These are phyloP conservation scores for Magallana gigas DNA, from an alignment of 1,140 invertebrate genomes.

Conservation along the genomic window DNA sequence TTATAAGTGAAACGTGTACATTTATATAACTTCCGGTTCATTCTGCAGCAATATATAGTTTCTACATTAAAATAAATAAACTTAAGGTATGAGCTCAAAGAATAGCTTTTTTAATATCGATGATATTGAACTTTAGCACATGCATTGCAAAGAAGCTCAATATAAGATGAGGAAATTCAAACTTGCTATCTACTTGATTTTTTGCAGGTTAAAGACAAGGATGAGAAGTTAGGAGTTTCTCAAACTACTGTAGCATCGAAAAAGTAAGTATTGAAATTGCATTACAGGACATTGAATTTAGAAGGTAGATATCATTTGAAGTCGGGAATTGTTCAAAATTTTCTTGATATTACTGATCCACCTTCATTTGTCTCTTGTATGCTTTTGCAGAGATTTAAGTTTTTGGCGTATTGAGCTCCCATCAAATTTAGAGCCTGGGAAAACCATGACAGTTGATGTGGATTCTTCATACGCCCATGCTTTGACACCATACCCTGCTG, in stretches of 20 bases:
- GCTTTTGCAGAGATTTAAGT: slow-evolving; percentile 66
- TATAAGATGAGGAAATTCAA: background rate
- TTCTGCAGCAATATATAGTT: background rate
- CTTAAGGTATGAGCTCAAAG: no score
- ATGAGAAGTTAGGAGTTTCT: slow-evolving; percentile 81
- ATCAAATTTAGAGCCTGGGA: slow-evolving; percentile 73
- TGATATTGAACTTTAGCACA: no score
- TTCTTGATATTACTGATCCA: no score
- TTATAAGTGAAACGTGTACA: background rate
- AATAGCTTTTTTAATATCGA: no score
- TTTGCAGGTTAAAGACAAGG: slow-evolving; percentile 58
- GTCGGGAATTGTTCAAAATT: no score
- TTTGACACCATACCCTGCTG: slow-evolving; percentile 89
- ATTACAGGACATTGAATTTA: no score
- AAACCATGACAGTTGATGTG: slow-evolving; percentile 82
- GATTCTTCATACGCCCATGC: slow-evolving; percentile 89
- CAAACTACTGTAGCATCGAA: slow-evolving; percentile 80
- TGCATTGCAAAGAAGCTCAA: no score
- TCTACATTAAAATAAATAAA: no score
- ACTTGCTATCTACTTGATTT: background rate
- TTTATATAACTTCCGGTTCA: background rate
- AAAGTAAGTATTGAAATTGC: slow-evolving; percentile 54
- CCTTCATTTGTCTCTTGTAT: no score
- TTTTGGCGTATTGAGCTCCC: slow-evolving; percentile 75
- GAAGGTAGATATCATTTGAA: no score